Conservation (phyloP, 92 coral and sea anemone genomes). For the Plumapathes pennacea region DNA sequence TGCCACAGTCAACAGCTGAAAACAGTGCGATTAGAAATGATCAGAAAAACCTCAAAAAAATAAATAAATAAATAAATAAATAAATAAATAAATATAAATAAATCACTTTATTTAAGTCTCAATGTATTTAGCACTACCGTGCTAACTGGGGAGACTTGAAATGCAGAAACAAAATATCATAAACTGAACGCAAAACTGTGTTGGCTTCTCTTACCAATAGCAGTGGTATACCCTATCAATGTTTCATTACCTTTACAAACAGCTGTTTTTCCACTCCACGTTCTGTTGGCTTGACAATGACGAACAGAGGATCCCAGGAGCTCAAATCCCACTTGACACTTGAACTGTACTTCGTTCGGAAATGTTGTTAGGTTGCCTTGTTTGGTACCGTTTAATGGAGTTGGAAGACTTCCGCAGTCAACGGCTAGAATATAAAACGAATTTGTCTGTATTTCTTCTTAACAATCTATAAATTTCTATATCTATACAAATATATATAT, state of each 20-base stretch:
- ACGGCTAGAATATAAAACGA: constrained; percentile 14
- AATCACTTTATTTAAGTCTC: no score
- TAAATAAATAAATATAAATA: no score
- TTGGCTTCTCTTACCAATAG: no score
- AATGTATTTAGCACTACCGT: no score
- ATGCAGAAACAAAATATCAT: no score
- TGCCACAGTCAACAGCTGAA: constrained; percentile 22
- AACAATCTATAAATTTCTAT: no score
- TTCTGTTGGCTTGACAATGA: constrained; percentile 20
- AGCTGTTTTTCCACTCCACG: constrained; percentile 41
- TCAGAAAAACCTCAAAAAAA: no score
- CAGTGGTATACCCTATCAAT: no score
- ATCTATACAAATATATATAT: not conserved
- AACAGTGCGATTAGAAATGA: not conserved
- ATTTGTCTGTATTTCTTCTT: no score
- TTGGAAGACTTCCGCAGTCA: constrained; percentile 46
- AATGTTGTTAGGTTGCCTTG: constrained; percentile 27
- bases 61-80: not conserved
- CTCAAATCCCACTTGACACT: constrained; percentile 46
- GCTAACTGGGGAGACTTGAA: no score
- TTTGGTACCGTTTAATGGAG: constrained; percentile 44
- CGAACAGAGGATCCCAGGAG: constrained; percentile 29
- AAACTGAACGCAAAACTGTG: no score
- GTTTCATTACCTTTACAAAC: constrained; percentile 45
- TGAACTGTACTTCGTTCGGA: constrained; percentile 8